phyloP scores from a whole-genome alignment of 2,113 vertebrate genomes.

The Hemibates koningsi region DNA sequence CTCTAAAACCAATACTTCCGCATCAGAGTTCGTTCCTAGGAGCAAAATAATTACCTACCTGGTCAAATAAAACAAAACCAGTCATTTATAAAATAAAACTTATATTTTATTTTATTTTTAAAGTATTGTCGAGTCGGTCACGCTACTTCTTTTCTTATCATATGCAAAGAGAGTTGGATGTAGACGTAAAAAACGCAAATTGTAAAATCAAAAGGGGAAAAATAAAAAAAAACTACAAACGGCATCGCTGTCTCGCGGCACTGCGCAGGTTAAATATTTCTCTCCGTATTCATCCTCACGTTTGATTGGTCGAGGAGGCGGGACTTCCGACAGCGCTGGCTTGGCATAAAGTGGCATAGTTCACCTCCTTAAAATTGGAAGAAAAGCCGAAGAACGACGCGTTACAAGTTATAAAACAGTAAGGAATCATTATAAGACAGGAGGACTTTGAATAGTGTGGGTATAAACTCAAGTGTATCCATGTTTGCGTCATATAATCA shows the following conservation, averaged over 20 bases:
- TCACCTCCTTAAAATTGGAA: constrained; percentile 47
- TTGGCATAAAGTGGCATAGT: constrained; percentile 47
- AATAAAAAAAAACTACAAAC: neutral
- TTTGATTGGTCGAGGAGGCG: constrained; percentile 50
- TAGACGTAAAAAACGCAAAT: neutral
- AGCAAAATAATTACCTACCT: neutral
- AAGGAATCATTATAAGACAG: constrained; percentile 22
- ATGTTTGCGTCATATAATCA: neutral
- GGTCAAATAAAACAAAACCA: neutral
- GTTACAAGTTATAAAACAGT: constrained; percentile 42
- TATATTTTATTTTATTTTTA: neutral
- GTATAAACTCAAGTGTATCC: neutral
- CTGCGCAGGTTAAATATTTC: constrained; percentile 14
- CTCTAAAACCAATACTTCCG: neutral
- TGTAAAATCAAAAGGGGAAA: neutral
- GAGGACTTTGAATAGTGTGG: neutral
- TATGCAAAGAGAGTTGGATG: neutral
- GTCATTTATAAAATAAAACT: neutral
- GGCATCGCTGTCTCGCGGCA: neutral
- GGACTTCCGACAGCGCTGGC: constrained; percentile 53
- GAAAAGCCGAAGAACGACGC: constrained; percentile 51
- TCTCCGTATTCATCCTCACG: neutral
- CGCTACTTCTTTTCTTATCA: neutral
- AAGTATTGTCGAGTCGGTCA: neutral
- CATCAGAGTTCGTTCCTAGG: neutral